Evolutionary conservation across 2,113 vertebrate species (phyloP).

Genomic region (Pangasianodon gigas): DNA sequence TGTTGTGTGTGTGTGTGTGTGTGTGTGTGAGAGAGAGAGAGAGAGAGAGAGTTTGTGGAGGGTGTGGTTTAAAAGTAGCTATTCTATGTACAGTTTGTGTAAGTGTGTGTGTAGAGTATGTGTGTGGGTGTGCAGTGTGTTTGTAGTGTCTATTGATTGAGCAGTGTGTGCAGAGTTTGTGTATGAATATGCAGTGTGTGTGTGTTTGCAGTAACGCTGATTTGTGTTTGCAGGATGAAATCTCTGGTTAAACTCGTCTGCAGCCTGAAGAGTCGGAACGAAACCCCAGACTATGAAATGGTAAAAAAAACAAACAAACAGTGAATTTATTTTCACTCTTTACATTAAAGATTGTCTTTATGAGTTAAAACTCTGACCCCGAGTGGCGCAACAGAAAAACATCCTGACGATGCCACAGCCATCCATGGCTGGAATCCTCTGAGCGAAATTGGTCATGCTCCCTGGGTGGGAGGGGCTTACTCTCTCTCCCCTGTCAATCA

Average conservation of each 20-base stretch:
- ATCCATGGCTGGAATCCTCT: background rate
- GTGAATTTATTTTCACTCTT: background rate
- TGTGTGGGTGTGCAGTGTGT: background rate
- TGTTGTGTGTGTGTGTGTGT: background rate
- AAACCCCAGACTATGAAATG: conserved; percentile 92
- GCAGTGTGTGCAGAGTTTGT: no score
- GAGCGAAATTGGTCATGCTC: background rate
- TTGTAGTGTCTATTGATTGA: no score
- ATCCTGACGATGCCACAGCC: background rate
- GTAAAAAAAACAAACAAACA: conserved; percentile 60
- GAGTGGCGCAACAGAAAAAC: no score
- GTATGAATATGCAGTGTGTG: background rate
- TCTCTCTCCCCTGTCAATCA: background rate
- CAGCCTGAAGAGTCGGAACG: conserved; percentile 83
- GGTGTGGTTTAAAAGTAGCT: no score
- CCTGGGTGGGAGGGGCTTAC: background rate
- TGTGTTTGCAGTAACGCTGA: conserved; percentile 6
- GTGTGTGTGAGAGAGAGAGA: no score
- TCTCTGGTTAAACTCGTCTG: conserved; percentile 79
- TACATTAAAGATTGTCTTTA: background rate
- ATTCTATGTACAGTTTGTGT: no score
- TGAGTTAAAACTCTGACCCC: background rate
- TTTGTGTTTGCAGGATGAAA: conserved; percentile 78
- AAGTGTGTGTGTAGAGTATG: background rate
- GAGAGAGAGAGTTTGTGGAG: no score